Percentiles rank a stretch among this genome's conserved stretches.
Evolutionary conservation across 2,113 vertebrate genomes (phyloP).

Genomic region (Calypte anna): DNA sequence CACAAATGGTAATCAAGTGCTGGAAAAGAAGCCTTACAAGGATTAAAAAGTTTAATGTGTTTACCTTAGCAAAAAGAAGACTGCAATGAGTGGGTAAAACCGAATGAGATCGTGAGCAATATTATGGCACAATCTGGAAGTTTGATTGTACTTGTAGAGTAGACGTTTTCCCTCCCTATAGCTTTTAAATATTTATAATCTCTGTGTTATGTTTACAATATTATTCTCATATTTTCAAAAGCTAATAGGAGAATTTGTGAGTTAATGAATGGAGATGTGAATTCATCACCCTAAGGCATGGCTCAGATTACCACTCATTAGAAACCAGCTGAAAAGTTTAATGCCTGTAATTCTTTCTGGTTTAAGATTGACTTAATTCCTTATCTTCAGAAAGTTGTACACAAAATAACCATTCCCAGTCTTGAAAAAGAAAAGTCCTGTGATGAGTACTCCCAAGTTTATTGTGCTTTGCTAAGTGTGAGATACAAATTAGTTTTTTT

Average conservation of each 20-base stretch:
- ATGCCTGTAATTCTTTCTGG: not conserved
- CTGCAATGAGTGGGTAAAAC: not conserved
- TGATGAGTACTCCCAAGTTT: not conserved
- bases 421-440: not conserved
- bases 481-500: not conserved
- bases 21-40: not conserved
- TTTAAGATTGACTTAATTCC: not conserved
- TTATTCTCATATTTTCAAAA: not conserved
- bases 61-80: not conserved
- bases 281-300: not conserved
- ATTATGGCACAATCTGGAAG: not conserved
- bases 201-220: not conserved
- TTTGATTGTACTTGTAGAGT: not conserved
- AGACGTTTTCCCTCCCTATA: not conserved
- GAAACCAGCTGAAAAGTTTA: not conserved
- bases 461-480: not conserved
- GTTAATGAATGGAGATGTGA: not conserved
- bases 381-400: not conserved
- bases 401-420: not conserved
- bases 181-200: not conserved
- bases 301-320: not conserved
- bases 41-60: not conserved
- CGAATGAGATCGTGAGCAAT: not conserved
- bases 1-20: not conserved
- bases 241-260: not conserved